Conservation (phyloP, 1,140 invertebrate species). For the Babylonia areolata region DNA sequence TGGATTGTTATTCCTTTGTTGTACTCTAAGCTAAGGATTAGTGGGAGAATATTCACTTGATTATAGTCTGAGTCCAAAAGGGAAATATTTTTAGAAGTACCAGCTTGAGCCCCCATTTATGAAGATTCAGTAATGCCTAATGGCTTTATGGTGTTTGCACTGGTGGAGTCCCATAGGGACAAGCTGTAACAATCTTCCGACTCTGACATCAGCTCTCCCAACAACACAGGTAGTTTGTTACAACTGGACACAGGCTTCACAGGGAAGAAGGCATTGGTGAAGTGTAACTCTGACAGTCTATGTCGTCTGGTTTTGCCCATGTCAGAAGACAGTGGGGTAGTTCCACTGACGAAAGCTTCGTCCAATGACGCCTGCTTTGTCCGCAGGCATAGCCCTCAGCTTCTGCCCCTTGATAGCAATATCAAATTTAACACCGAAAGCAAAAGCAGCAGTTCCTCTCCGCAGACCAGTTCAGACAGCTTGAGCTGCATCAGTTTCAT, state of each 20-base stretch:
- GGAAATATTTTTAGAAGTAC: too few relatives aligned
- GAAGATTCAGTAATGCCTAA: too few relatives aligned
- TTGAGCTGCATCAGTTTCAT: conserved; percentile 58
- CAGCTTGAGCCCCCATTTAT: too few relatives aligned
- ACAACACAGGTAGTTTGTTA: neutral
- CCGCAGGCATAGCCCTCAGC: neutral
- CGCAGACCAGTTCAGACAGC: neutral
- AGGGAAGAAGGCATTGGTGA: conserved; percentile 30
- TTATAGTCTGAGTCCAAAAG: too few relatives aligned
- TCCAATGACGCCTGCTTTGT: conserved; percentile 37
- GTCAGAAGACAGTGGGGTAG: neutral
- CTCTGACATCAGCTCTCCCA: neutral
- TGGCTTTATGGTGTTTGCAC: too few relatives aligned
- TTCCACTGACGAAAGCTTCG: conserved; percentile 34
- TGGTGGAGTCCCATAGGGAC: too few relatives aligned
- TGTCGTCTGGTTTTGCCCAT: neutral
- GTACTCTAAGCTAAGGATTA: too few relatives aligned
- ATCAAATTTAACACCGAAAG: neutral
- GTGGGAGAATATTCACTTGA: too few relatives aligned
- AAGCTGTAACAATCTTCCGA: neutral
- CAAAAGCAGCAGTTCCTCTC: neutral
- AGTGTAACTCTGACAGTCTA: conserved; percentile 44
- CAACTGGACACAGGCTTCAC: neutral
- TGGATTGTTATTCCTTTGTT: too few relatives aligned
- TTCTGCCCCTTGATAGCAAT: neutral